A percentile compares a stretch with the other conserved stretches of the same genome.
These are phyloP conservation scores for Chelonus formosanus DNA, from an alignment of 2,888 invertebrate species.

Conservation along the genomic window DNA sequence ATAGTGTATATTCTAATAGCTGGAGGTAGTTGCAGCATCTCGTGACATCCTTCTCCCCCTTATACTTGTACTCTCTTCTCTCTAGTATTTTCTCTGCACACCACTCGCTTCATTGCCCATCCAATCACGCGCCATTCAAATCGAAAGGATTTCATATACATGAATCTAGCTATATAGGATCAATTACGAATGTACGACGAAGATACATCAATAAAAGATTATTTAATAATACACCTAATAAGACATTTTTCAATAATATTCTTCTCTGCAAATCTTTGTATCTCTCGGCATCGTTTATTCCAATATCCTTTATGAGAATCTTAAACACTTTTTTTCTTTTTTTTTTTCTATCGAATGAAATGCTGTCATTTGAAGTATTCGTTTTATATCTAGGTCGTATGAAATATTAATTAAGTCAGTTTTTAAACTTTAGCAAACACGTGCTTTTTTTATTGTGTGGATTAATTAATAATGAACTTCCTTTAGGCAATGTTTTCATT, in stretches of 20 bases:
- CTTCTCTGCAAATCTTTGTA: not conserved
- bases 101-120: slow-evolving; percentile 52
- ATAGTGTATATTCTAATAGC: slow-evolving; percentile 2
- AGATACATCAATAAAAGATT: not conserved
- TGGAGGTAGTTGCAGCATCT: slow-evolving; percentile 1
- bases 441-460: too few species aligned
- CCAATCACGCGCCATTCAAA: slow-evolving; percentile 58
- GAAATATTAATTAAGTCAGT: too few species aligned
- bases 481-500: too few species aligned
- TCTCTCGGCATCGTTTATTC: not conserved
- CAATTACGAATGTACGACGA: slow-evolving; percentile 47
- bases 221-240: slow-evolving; percentile 1
- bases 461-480: too few species aligned
- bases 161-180: slow-evolving; percentile 46
- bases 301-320: too few species aligned
- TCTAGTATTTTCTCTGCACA: slow-evolving; percentile 1
- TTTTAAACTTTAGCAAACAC: too few species aligned
- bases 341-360: too few species aligned
- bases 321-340: too few species aligned
- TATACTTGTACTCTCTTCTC: not conserved
- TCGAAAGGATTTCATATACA: slow-evolving; percentile 50
- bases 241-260: not conserved
- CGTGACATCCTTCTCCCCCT: slow-evolving; percentile 2
- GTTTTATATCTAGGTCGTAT: too few species aligned
- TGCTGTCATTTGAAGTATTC: too few species aligned